These are phyloP conservation scores for Sitobion miscanthi DNA, from an alignment of 1,140 invertebrate species.

Conservation along the genomic window DNA sequence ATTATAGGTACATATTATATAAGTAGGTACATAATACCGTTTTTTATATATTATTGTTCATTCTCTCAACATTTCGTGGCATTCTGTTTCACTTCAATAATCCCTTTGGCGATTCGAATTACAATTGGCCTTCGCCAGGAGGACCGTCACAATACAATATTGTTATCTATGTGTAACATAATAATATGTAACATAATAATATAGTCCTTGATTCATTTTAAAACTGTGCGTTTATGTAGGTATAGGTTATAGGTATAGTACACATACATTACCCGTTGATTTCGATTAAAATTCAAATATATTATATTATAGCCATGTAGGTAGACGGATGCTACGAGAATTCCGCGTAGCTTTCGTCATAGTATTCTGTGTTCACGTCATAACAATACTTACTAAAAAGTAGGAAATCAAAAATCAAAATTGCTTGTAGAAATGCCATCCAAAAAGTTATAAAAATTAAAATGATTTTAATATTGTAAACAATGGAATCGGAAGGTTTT, in stretches of 20 bases:
- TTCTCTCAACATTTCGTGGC: not conserved
- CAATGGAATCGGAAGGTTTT: not conserved
- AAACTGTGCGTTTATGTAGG: not conserved
- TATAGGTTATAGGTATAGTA: not conserved
- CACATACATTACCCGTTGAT: not conserved
- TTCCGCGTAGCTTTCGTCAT: not conserved
- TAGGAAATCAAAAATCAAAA: not conserved
- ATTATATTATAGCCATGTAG: not conserved
- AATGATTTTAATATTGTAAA: too few species aligned
- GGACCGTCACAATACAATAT: not conserved
- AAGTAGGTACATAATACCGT: not conserved
- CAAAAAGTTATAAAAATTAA: too few species aligned
- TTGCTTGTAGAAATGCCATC: not conserved
- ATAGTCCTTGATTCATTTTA: not conserved
- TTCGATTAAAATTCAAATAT: not conserved
- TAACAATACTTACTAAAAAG: not conserved
- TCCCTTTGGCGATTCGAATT: not conserved
- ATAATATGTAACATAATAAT: not conserved
- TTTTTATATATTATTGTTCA: not conserved
- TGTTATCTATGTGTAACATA: not conserved
- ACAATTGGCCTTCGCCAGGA: not conserved
- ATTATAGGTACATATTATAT: not conserved
- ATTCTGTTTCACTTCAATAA: not conserved
- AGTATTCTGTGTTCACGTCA: not conserved
- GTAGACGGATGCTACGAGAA: not conserved